A percentile compares a stretch with the other conserved stretches of the same genome.
Evolutionary conservation across 1,140 invertebrate species (phyloP).

Genomic region (Drosophila navojoa): DNA sequence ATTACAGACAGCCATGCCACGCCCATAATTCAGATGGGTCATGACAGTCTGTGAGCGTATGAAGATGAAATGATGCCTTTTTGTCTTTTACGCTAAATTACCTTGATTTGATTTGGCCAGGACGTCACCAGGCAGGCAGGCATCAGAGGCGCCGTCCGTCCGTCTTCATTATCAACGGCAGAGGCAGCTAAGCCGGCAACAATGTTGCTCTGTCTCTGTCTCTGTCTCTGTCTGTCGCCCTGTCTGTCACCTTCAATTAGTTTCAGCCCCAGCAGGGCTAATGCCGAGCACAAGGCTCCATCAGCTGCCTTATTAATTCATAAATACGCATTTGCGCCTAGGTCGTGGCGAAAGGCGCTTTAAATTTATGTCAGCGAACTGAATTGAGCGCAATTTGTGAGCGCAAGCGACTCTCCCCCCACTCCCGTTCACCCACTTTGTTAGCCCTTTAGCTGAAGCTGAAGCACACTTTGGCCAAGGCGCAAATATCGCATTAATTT

Average conservation of each 20-base stretch:
- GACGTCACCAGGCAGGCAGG: slow-evolving; percentile 27
- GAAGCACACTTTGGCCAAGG: slow-evolving; percentile 30
- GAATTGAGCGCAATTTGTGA: slow-evolving; percentile 5
- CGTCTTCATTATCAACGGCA: slow-evolving; percentile 25
- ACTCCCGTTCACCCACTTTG: slow-evolving; percentile 1
- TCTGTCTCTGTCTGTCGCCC: slow-evolving; percentile 36
- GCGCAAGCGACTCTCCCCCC: no score
- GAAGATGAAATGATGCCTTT: slow-evolving; percentile 75
- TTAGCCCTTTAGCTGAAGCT: slow-evolving; percentile 29
- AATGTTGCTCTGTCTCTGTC: slow-evolving; percentile 29
- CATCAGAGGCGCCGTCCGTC: slow-evolving; percentile 6
- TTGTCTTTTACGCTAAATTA: slow-evolving; percentile 81
- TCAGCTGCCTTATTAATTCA: slow-evolving; percentile 77
- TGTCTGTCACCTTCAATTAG: slow-evolving; percentile 72
- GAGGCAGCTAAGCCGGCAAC: slow-evolving; percentile 3
- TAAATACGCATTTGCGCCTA: slow-evolving; percentile 63
- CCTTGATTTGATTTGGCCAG: slow-evolving; percentile 75
- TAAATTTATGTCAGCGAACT: slow-evolving; percentile 57
- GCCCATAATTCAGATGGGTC: slow-evolving; percentile 2
- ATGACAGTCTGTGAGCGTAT: slow-evolving; percentile 20
- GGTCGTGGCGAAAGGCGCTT: slow-evolving; percentile 38
- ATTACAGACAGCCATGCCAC: slow-evolving; percentile 33
- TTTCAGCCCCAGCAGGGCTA: slow-evolving; percentile 38
- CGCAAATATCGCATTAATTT: slow-evolving; percentile 55
- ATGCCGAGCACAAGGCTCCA: slow-evolving; percentile 53